A percentile compares a stretch with the other conserved stretches of the same genome.
Evolutionary conservation across 2,888 invertebrate species (phyloP).

Genomic region (Phyllotreta striolata): DNA sequence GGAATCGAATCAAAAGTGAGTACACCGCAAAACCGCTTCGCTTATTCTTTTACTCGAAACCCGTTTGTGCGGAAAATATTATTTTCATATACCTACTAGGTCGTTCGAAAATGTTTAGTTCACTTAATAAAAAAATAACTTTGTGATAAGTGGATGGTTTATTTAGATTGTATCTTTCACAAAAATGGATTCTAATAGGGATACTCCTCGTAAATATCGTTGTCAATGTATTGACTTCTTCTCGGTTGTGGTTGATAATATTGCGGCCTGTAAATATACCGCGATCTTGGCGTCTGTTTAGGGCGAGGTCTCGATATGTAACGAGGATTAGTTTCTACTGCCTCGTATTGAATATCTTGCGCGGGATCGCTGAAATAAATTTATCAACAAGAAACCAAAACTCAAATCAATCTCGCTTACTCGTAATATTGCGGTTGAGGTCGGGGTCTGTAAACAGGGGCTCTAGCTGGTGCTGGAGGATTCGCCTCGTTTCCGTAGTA

Average conservation of each 20-base stretch:
- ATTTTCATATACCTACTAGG: no score
- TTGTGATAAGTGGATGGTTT: no score
- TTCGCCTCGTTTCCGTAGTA: conserved; percentile 31
- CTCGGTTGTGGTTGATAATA: conserved; percentile 20
- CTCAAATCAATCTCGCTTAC: conserved; percentile 26
- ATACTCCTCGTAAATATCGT: no score
- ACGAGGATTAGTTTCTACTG: conserved; percentile 19
- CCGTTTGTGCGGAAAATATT: no score
- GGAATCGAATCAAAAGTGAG: no score
- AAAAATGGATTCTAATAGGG: no score
- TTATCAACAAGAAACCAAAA: neutral
- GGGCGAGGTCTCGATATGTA: conserved; percentile 16
- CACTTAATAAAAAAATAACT: no score
- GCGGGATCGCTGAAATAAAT: conserved; percentile 12
- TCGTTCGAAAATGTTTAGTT: no score
- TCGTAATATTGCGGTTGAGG: conserved; percentile 41
- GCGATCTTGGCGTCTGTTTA: neutral
- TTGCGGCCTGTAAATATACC: conserved; percentile 20
- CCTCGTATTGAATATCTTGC: conserved; percentile 19
- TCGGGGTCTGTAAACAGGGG: conserved; percentile 38
- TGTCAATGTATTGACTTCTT: no score
- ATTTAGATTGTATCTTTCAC: no score
- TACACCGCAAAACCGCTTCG: no score
- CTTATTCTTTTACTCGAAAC: no score
- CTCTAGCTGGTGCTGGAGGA: conserved; percentile 26